Evolutionary conservation across 1,140 invertebrate species (phyloP), one percentile per base, ranked within the genome.

Genomic region (Anoplolepis gracilipes): DNA sequence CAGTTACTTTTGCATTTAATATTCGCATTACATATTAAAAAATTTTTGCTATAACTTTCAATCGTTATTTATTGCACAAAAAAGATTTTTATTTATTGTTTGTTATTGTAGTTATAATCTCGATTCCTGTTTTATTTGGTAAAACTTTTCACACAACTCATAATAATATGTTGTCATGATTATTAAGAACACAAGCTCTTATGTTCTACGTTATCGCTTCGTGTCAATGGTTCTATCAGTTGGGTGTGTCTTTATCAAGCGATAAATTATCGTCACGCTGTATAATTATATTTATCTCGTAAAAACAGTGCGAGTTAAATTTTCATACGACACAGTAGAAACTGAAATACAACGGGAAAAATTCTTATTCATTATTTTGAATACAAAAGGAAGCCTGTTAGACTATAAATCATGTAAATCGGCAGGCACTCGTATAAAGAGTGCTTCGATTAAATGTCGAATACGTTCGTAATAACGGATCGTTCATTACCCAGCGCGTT

Each of bases 391-490:
- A 49, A 49, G 16, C 0, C 46, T 49, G 13, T 49, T 49, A 19
- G 4, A 49, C 19, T 19, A 3, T 5, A 79, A 79, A 49, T 79
- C 22, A 22, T 72, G 39, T 36, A 22, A 70, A 33, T 82, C n/a
- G 8, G 16, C 39, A 53, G 33, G 36, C 53, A 30, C 19, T 82
- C 78, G 72, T 82, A n/a, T 57, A 57, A 73, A 55, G 28, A 73
- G 67, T 61, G 16, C 46, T 49, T 49, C 53, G 67, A 61, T 82
- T 73, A 82, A 61, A 42, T 25, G 4, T 82, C 53, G 42, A 82
- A 72, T 42, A 82, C 25, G 25, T 33, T 49, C 49, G 55, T 33
- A 70, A 70, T 82, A 82, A 82, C 78, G 78, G 78, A 11, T 42
- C 53, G 53, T 57, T 39, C n/a, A 46, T 13, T 42, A 57, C 39